phyloP scores from a whole-genome alignment of 2,113 vertebrate species.

The Mustela nigripes region DNA sequence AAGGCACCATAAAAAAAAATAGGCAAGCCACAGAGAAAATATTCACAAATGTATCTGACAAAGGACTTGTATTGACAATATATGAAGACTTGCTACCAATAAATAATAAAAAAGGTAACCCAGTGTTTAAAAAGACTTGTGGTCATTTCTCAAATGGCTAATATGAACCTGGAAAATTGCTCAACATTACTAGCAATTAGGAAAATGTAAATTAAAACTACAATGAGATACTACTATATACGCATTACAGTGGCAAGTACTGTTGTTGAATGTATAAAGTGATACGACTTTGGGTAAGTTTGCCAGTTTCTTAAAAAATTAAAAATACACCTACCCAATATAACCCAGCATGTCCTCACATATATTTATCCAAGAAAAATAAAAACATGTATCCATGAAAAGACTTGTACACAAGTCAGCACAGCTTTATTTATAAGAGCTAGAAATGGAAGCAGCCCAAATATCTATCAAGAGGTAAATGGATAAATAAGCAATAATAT shows the following conservation, averaged over 20 bases:
- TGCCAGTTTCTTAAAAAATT: conserved; percentile 24
- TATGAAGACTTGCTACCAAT: neutral
- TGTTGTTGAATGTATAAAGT: neutral
- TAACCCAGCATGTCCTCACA: neutral
- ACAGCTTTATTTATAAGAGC: neutral
- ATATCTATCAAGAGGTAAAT: neutral
- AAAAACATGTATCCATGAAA: neutral
- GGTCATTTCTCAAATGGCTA: conserved; percentile 32
- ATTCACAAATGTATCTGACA: neutral
- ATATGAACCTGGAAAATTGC: neutral
- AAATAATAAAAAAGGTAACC: neutral
- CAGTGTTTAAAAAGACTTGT: conserved; percentile 13
- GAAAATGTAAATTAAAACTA: conserved; percentile 30
- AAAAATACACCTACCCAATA: conserved; percentile 5
- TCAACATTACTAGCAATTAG: neutral
- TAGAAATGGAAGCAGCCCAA: conserved; percentile 11
- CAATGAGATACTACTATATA: neutral
- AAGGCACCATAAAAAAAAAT: conserved; percentile 32
- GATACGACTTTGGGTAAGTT: neutral
- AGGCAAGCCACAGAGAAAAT: conserved; percentile 25
- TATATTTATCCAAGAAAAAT: conserved; percentile 53
- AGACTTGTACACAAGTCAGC: neutral
- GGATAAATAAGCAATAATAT: conserved; percentile 14
- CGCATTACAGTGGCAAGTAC: neutral
- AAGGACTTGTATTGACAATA: neutral